phyloP scores from a whole-genome alignment of 2,888 invertebrate species.

The Noctua fimbriata region DNA sequence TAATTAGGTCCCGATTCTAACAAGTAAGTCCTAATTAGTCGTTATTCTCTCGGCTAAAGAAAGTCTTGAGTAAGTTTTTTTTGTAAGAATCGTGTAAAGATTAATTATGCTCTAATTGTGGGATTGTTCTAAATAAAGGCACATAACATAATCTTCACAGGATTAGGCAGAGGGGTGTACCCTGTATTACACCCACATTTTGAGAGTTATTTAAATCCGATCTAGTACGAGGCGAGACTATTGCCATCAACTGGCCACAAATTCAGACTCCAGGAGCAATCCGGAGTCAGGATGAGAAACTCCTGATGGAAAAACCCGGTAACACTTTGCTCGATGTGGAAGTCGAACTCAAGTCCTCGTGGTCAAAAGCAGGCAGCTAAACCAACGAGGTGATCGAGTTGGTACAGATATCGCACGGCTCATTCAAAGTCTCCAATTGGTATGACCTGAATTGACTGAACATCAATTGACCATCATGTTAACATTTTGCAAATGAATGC shows the following conservation, averaged over 20 bases:
- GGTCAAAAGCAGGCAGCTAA: background rate
- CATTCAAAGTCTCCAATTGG: background rate
- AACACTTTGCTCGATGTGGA: background rate
- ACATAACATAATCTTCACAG: background rate
- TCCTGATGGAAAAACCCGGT: background rate
- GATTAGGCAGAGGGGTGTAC: background rate
- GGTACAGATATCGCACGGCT: background rate
- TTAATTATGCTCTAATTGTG: slow-evolving; percentile 25
- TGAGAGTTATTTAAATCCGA: background rate
- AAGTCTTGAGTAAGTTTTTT: slow-evolving; percentile 5
- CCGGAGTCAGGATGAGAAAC: background rate
- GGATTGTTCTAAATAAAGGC: background rate
- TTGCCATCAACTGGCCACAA: background rate
- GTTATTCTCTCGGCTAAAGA: background rate
- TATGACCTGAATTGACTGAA: background rate
- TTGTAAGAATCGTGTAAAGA: slow-evolving; percentile 10
- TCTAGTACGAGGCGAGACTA: background rate
- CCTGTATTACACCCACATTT: background rate
- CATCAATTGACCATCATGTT: background rate
- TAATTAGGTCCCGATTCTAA: slow-evolving; percentile 22
- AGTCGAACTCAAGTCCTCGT: background rate
- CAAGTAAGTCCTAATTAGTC: slow-evolving; percentile 20
- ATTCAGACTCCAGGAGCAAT: background rate
- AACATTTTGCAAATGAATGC: background rate
- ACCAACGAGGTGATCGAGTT: background rate